Conservation (phyloP, 2,888 invertebrate genomes). For the Netelia fuscicornis region DNA sequence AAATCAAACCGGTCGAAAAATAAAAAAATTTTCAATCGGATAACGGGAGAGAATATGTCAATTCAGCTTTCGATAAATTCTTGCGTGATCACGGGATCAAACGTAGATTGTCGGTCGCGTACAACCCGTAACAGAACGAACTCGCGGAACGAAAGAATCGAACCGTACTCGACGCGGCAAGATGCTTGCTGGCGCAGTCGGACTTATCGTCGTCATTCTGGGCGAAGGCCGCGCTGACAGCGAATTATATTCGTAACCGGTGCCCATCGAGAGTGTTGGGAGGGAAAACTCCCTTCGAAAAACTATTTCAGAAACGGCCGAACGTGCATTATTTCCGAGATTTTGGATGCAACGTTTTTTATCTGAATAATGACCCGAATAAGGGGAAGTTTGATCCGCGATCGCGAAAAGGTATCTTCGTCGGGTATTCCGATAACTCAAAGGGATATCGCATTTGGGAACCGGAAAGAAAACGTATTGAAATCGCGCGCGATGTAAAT, state of each 20-base stretch:
- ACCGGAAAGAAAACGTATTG: slow-evolving; percentile 15
- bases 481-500: slow-evolving; percentile 21
- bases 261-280: slow-evolving; percentile 63
- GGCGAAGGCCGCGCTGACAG: slow-evolving; percentile 75
- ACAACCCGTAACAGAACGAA: slow-evolving; percentile 76
- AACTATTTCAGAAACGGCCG: background rate
- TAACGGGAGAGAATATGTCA: slow-evolving; percentile 68
- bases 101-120: slow-evolving; percentile 69
- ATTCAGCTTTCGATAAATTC: slow-evolving; percentile 67
- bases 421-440: slow-evolving; percentile 12
- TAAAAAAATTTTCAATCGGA: slow-evolving; percentile 69
- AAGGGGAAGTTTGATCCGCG: slow-evolving; percentile 40
- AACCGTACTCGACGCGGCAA: slow-evolving; percentile 73
- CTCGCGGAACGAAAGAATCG: slow-evolving; percentile 74
- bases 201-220: slow-evolving; percentile 72
- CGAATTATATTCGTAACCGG: slow-evolving; percentile 75
- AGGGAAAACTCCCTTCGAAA: slow-evolving; percentile 65
- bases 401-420: slow-evolving; percentile 24
- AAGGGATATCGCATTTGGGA: slow-evolving; percentile 39
- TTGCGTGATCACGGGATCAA: slow-evolving; percentile 70
- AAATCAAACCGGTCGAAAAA: slow-evolving; percentile 68
- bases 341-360: slow-evolving; percentile 33
- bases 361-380: slow-evolving; percentile 13
- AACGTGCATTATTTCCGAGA: background rate
- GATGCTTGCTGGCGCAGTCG: slow-evolving; percentile 71